phyloP scores from a whole-genome alignment of 1,140 invertebrate species.

The Aradophagus sp. region DNA sequence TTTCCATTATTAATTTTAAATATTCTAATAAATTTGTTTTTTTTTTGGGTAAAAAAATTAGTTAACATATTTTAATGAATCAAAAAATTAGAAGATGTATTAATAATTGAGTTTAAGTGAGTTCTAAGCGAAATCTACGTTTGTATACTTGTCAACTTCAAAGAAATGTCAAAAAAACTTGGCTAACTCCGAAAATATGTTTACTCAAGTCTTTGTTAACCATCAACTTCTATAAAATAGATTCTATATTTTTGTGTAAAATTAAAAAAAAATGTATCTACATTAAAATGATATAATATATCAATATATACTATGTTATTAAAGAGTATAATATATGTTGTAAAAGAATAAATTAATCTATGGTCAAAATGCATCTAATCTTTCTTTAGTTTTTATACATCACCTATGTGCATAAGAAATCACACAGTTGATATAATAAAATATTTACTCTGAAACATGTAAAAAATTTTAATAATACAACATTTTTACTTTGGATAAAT shows the following conservation, averaged over 20 bases:
- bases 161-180: too few species aligned
- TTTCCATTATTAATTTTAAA: too few species aligned
- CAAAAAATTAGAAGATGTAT: background rate
- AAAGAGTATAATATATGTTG: conserved; percentile 73
- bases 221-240: conserved; percentile 65
- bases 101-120: too few species aligned
- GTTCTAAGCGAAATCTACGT: too few species aligned
- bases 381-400: background rate
- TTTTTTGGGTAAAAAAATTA: too few species aligned
- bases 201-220: conserved; percentile 63
- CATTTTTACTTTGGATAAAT: too few species aligned
- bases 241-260: conserved; percentile 75
- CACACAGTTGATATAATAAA: too few species aligned
- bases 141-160: too few species aligned
- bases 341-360: conserved; percentile 73
- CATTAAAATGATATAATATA: conserved; percentile 60
- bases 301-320: conserved; percentile 70
- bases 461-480: background rate
- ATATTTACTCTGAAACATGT: background rate
- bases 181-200: conserved; percentile 52
- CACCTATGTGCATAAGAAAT: too few species aligned
- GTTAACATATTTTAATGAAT: background rate
- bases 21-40: too few species aligned
- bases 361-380: conserved; percentile 62
- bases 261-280: conserved; percentile 62